These are phyloP conservation scores for Deladenus siricidicola DNA, from an alignment of 2,888 invertebrate species.

Conservation along the genomic window DNA sequence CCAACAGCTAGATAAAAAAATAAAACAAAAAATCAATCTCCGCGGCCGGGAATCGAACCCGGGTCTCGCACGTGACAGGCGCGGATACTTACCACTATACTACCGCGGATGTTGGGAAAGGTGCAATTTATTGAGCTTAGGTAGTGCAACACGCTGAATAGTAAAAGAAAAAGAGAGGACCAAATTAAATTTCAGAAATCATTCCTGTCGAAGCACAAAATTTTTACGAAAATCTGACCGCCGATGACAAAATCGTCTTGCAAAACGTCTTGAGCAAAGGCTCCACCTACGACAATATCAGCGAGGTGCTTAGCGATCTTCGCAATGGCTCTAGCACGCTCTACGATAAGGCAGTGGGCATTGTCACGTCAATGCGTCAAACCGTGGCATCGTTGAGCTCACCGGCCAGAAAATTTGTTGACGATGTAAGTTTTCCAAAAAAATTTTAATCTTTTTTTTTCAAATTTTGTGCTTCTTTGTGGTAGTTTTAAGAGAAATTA, in stretches of 20 bases:
- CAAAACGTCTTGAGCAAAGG: conserved; percentile 30
- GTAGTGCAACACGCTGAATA: too few relatives aligned
- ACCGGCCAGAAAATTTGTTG: conserved; percentile 25
- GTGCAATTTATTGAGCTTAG: too few relatives aligned
- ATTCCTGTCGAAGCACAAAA: conserved; percentile 22
- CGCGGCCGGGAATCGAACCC: too few relatives aligned
- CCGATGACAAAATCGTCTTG: conserved; percentile 21
- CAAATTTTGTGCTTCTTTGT: too few relatives aligned
- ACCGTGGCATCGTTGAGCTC: conserved; percentile 23
- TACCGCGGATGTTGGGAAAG: too few relatives aligned
- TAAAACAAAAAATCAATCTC: too few relatives aligned
- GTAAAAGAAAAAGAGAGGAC: too few relatives aligned
- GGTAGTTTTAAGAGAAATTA: background rate
- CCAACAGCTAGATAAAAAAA: too few relatives aligned
- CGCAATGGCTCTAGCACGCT: conserved; percentile 27
- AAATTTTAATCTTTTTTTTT: background rate
- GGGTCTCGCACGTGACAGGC: too few relatives aligned
- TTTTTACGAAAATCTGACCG: conserved; percentile 25
- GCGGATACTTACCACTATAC: too few relatives aligned
- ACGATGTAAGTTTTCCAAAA: conserved; percentile 20
- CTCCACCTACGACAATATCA: conserved; percentile 20
- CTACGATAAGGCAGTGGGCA: conserved; percentile 28
- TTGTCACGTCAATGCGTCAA: conserved; percentile 21
- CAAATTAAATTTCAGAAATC: conserved; percentile 18
- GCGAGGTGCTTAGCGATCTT: conserved; percentile 24